Base-by-base conservation (phyloP, 2,797 vertebrate genomes). In the Macropus fuliginosus region DNA sequence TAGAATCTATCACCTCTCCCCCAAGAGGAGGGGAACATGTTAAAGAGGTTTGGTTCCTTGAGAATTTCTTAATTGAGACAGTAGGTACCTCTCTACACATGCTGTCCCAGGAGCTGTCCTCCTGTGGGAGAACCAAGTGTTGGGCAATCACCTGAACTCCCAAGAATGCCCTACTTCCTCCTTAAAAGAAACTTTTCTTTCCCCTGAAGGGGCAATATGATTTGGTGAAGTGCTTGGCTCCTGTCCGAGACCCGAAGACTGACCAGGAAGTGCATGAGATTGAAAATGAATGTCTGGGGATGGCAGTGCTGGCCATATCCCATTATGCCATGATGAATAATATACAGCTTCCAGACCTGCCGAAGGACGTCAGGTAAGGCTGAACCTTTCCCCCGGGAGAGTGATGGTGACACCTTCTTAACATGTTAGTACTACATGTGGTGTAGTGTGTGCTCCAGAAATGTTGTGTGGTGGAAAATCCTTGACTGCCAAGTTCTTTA, bases 271-370 rank as follows among this genome's bases (percentile, higher is more conserved):
- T 99, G 21, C 99, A 99, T 0, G 99, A 99, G 94, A 99, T 99
- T 0, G 99, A 99, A 97, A 99, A 99, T 0, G 99, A 99, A 95
- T 99, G 99, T 24, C 98, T 99, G 98, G 99, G 99, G 0, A 99
- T 99, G 99, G 99, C 99, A 0, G 99, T 99, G 59, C 98, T 99
- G 93, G 99, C 99, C 3, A 99, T 99, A 97, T 99, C 99, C 24
- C 99, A 99, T 97, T 98, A 99, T 1, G 98, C 99, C 95, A 99
- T 99, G 98, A 98, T 96, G 31, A 98, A 95, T 55, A 98, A 99
- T 0, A 28, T 99, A 96, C 99, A 98, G 5, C 97, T 99, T 95
- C 98, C 99, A 0, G 99, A 99, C 55, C 98, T 99, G 14, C 99
- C 99, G 87, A 98, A 99, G 96, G 99, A 99, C 89, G 99, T 99